Percentiles rank a stretch among this genome's conserved stretches.
Conservation (phyloP, 2,797 vertebrate species). For the Danio jaintianensis region DNA sequence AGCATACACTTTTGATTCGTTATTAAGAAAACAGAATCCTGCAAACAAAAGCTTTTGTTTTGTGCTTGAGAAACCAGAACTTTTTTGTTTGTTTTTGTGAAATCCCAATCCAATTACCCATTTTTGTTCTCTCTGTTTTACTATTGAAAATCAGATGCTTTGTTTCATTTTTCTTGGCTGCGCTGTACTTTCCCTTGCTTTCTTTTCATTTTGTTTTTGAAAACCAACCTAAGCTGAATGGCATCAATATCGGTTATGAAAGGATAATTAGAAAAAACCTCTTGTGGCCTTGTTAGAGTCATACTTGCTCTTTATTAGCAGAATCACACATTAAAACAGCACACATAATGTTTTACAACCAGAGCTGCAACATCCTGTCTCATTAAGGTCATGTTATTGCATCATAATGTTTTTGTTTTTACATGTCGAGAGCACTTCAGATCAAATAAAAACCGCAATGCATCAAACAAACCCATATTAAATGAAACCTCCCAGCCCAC, state of each 20-base stretch:
- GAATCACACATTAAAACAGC: neutral
- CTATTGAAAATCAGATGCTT: too few species aligned
- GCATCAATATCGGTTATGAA: neutral
- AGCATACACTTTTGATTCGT: too few species aligned
- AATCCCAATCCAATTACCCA: too few species aligned
- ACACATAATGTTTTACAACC: neutral
- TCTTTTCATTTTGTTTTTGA: neutral
- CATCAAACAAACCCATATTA: neutral
- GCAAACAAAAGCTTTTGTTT: too few species aligned
- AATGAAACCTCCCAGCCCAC: neutral
- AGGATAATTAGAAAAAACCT: neutral
- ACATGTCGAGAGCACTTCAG: neutral
- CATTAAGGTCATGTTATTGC: constrained; percentile 12
- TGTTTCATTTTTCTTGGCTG: neutral
- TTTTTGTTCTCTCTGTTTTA: too few species aligned
- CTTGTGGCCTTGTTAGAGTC: constrained; percentile 5
- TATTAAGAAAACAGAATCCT: too few species aligned
- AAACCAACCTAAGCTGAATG: neutral
- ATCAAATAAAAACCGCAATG: neutral
- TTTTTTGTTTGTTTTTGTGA: too few species aligned
- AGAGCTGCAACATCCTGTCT: neutral
- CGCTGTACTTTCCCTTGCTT: neutral
- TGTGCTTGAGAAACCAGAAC: too few species aligned
- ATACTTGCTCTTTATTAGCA: constrained; percentile 18
- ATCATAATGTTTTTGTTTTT: constrained; percentile 17